phyloP scores from a whole-genome alignment of 2,888 invertebrate species.

The Acleris emargana region DNA sequence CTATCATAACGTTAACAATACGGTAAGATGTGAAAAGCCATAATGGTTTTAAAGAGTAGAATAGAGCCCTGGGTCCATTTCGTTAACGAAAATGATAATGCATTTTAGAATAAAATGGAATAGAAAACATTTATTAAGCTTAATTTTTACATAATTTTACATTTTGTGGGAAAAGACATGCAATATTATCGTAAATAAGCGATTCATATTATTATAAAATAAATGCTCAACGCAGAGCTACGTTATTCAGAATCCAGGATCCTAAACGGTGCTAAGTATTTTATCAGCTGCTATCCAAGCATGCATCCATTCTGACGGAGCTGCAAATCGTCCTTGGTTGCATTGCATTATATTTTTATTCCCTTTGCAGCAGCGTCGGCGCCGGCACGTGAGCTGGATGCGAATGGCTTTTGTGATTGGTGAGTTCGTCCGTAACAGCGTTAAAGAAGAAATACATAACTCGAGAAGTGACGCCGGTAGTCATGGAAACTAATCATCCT shows the following conservation, averaged over 20 bases:
- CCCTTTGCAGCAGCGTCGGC: slow-evolving; percentile 21
- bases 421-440: slow-evolving; percentile 19
- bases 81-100: too few relatives aligned
- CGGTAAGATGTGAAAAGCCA: too few relatives aligned
- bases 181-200: background rate
- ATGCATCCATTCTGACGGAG: slow-evolving; percentile 15
- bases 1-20: too few relatives aligned
- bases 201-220: background rate
- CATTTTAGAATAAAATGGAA: too few relatives aligned
- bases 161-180: too few relatives aligned
- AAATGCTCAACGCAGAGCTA: background rate
- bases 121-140: too few relatives aligned
- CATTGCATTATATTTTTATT: slow-evolving; percentile 34
- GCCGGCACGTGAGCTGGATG: slow-evolving; percentile 16
- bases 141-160: too few relatives aligned
- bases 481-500: background rate
- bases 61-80: too few relatives aligned
- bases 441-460: slow-evolving; percentile 23
- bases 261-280: slow-evolving; percentile 8
- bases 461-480: slow-evolving; percentile 1
- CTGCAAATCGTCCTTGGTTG: slow-evolving; percentile 31
- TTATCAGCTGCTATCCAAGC: slow-evolving; percentile 17
- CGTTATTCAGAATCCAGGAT: background rate
- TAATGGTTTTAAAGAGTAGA: too few relatives aligned
- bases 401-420: slow-evolving; percentile 24